Evolutionary conservation across 2,113 vertebrate genomes (phyloP), one percentile per base, ranked within the genome.

Genomic region (Scolopax mira): DNA sequence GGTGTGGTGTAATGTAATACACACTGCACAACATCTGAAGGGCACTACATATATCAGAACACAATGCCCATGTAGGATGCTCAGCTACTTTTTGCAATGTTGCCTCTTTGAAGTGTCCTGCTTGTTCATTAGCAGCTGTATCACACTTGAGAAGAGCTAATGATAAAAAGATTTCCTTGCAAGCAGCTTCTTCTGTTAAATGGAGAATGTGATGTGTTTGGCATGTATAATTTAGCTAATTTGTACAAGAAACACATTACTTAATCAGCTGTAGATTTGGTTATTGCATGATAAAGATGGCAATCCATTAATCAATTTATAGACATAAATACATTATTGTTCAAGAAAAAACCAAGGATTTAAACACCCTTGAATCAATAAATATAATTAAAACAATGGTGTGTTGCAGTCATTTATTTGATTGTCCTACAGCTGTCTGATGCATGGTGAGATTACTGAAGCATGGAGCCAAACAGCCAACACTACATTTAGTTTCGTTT

Each of bases 301-400:
- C 87, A 97, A 97, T 94, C 88, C 94, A 98, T 99, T 98, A 97
- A 98, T 98, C 98, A 98, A 97, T 97, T 97, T 98, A 97, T 94
- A 97, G 95, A 96, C 96, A 96, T 92, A 98, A 98, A 98, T 97
- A 95, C 66, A 97, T 96, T 97, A 97, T 93, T 97, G 89, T 97
- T 95, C 37, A 93, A 97, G 94, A 96, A 97, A 97, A 98, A 98
- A 97, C 72, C 95, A 98, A 96, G 88, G 78, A 95, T 96, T 90
- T 93, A 95, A 97, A 96, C 49, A 89, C 31, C 48, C 23, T 78
- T 69, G 52, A 93, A 97, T 98, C 96, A 97, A 97, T 97, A 97
- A 95, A 91, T 94, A 96, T 97, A 97, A 97, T 97, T 94, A 96
- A 97, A 97, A 96, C 62, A 94, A 91, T 94, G 62, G 81, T 88